phyloP scores from a whole-genome alignment of 2,888 invertebrate species.

The Chrysotoxum bicinctum region DNA sequence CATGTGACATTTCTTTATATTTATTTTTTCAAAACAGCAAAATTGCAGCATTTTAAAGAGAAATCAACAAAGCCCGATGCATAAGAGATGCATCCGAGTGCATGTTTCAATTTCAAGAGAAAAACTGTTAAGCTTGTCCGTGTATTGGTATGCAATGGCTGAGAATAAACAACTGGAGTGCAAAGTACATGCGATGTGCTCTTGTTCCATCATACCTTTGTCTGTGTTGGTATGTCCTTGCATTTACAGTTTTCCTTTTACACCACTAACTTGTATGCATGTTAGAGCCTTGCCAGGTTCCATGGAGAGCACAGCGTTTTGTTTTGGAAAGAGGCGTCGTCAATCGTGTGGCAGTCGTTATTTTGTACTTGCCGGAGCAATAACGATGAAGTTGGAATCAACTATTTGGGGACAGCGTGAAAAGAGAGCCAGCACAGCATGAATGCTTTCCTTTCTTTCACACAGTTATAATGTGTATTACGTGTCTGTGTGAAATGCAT shows the following conservation, averaged over 20 bases:
- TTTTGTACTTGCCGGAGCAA: conserved; percentile 28
- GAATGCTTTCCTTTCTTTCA: conserved; percentile 42
- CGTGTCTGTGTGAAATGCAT: conserved; percentile 69
- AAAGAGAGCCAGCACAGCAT: conserved; percentile 49
- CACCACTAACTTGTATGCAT: conserved; percentile 66
- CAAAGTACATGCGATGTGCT: conserved; percentile 36
- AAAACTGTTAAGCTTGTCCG: conserved; percentile 3
- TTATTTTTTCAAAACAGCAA: neutral
- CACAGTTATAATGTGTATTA: neutral
- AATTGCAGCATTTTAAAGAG: conserved; percentile 10
- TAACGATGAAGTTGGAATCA: conserved; percentile 15
- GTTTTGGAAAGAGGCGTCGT: conserved; percentile 68
- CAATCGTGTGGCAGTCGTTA: conserved; percentile 31
- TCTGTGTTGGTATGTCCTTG: conserved; percentile 63
- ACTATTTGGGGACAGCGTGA: conserved; percentile 43
- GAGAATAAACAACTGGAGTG: neutral
- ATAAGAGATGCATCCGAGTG: conserved; percentile 50
- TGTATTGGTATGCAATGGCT: conserved; percentile 24
- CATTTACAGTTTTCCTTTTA: conserved; percentile 69
- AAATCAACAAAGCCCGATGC: neutral
- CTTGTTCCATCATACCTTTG: conserved; percentile 7
- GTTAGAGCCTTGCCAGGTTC: neutral
- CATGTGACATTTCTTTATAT: neutral
- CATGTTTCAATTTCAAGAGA: conserved; percentile 39
- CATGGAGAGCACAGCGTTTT: conserved; percentile 39